Percentiles rank a stretch among this genome's conserved stretches.
Conservation (phyloP, 1,140 invertebrate genomes). For the Gonatopus flavifemur region DNA sequence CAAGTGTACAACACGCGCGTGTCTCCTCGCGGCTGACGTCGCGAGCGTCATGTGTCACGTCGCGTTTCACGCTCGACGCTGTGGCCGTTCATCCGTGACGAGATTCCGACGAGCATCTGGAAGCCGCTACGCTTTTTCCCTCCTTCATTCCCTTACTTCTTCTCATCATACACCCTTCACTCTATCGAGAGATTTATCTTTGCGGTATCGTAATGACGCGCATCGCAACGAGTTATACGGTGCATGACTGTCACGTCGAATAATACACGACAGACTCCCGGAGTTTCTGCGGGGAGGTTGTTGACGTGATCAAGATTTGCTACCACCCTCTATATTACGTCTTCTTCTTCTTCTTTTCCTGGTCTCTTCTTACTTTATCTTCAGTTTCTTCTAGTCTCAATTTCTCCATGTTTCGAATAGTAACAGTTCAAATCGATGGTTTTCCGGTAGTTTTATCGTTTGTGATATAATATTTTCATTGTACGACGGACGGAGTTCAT, state of each 20-base stretch:
- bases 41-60: no score
- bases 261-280: no score
- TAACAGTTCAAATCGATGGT: conserved; percentile 16
- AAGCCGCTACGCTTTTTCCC: conserved; percentile 16
- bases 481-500: no score
- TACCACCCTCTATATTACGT: background rate
- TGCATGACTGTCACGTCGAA: conserved; percentile 36
- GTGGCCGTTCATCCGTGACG: conserved; percentile 15
- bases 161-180: no score
- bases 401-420: no score
- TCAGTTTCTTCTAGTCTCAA: background rate
- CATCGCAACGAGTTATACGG: conserved; percentile 23
- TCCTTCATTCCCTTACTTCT: background rate
- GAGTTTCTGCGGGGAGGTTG: conserved; percentile 15
- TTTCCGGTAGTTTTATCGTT: no score
- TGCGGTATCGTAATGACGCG: conserved; percentile 27
- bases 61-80: conserved; percentile 18
- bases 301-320: conserved; percentile 35
- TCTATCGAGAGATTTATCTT: conserved; percentile 27
- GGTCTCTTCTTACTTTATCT: background rate
- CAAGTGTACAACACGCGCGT: no score
- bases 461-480: no score
- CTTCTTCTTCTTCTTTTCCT: background rate
- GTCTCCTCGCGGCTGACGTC: conserved; percentile 15
- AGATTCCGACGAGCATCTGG: conserved; percentile 18